phyloP scores from a whole-genome alignment of 1,140 invertebrate species.

The Cotesia vestalis region DNA sequence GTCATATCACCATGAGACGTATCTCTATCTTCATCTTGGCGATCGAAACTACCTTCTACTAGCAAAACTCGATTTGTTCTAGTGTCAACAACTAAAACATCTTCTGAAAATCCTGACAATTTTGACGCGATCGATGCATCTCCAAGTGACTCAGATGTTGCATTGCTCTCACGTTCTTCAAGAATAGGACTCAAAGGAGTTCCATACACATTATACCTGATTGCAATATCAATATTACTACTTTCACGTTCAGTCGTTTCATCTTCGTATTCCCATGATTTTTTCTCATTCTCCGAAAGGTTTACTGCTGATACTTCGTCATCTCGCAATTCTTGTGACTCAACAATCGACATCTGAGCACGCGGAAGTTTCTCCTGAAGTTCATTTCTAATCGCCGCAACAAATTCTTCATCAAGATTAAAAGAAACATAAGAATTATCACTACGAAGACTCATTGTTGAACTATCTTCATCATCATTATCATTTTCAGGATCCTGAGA shows the following conservation, averaged over 20 bases:
- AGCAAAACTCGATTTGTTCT: conserved; percentile 67
- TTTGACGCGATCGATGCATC: conserved; percentile 57
- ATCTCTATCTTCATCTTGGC: conserved; percentile 45
- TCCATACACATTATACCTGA: conserved; percentile 69
- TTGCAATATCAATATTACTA: conserved; percentile 58
- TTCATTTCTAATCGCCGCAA: conserved; percentile 76
- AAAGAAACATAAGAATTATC: conserved; percentile 69
- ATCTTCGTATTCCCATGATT: conserved; percentile 56
- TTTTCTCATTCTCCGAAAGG: conserved; percentile 49
- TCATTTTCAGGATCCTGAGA: conserved; percentile 38
- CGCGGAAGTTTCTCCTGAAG: conserved; percentile 75
- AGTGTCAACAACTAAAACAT: conserved; percentile 68
- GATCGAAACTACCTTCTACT: conserved; percentile 53
- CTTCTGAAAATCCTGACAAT: conserved; percentile 60
- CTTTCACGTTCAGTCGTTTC: conserved; percentile 50
- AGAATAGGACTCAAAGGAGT: conserved; percentile 71
- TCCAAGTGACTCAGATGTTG: conserved; percentile 56
- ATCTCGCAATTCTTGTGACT: conserved; percentile 55
- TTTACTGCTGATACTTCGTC: conserved; percentile 54
- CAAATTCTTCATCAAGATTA: conserved; percentile 75
- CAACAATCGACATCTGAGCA: conserved; percentile 69
- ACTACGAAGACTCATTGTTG: conserved; percentile 59
- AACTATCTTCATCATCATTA: conserved; percentile 60
- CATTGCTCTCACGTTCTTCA: conserved; percentile 68
- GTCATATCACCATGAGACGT: conserved; percentile 52